These are phyloP conservation scores for Pangasius mekongensis DNA, from an alignment of 2,797 vertebrate genomes.

Conservation along the genomic window DNA sequence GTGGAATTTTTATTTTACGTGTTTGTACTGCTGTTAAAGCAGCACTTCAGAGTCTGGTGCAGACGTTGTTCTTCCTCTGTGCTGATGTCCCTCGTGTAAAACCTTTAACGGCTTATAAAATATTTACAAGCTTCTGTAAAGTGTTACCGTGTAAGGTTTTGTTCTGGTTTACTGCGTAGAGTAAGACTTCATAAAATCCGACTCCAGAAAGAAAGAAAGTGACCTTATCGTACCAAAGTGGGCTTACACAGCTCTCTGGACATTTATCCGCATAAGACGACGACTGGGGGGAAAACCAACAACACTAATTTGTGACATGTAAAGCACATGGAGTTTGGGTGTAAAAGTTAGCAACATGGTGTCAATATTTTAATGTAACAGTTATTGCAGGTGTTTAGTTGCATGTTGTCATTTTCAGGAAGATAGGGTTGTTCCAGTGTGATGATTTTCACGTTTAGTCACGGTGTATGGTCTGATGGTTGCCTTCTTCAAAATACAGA, in stretches of 20 bases:
- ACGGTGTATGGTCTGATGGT: neutral
- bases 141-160: neutral
- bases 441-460: neutral
- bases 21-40: neutral
- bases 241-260: neutral
- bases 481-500: neutral
- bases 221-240: neutral
- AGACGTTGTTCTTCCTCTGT: neutral
- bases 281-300: neutral
- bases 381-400: neutral
- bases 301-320: neutral
- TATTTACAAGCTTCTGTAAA: slow-evolving; percentile 2
- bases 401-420: neutral
- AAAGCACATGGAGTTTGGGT: neutral
- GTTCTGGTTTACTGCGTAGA: neutral
- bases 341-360: neutral
- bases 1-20: neutral
- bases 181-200: neutral
- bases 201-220: neutral
- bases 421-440: neutral
- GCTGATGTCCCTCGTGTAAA: neutral
- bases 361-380: neutral
- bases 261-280: neutral
- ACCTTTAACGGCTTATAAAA: neutral
- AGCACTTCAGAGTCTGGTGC: neutral